Base-by-base conservation (phyloP, 1,140 invertebrate genomes). In the Dinoponera quadriceps region DNA sequence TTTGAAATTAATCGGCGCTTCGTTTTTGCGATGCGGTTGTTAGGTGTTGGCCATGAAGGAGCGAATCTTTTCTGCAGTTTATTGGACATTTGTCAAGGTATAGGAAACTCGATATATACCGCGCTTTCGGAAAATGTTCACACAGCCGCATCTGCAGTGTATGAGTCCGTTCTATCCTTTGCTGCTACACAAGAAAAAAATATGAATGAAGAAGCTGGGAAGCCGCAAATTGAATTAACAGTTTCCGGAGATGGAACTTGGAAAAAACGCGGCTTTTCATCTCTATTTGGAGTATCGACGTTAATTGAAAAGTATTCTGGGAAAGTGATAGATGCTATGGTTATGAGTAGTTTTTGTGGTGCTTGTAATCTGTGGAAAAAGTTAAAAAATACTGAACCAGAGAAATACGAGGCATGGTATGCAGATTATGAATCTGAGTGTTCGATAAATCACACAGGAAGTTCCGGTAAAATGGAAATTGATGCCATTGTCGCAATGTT, bases 191-290 rank as follows among this genome's bases (percentile, higher is more conserved):
- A 86, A 77, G 71, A 86, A 54, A 75, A 81, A 77, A 13, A 49
- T 4, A 25, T 49, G 65, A 86, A 84, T 25, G 55, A 51, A 29
- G 7, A 83, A 75, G 27, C 72, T 11, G 88, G 85, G 73, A 5
- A 78, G n/a, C 60, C 48, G 55, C 71, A 72, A 49, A 55, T 77
- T 62, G 62, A 74, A 65, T 78, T 88, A 27, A 85, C 83, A n/a
- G n/a, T n/a, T n/a, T n/a, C n/a, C n/a, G n/a, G n/a, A n/a, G n/a
- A n/a, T n/a, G n/a, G n/a, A n/a, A 81, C 84, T 51, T 90, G 89
- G 84, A 59, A 59, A 33, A 90, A 90, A 74, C 33, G 86, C 60
- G 89, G 88, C 20, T 87, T 87, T 33, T 33, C 88, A 44, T 88
- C 89, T 75, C 74, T 88, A 65, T 77, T 88, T 48, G 89, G 87